A percentile compares a stretch with the other conserved stretches of the same genome.
Evolutionary conservation across 1,140 invertebrate species (phyloP).

Genomic region (Chironomus striatipennis): DNA sequence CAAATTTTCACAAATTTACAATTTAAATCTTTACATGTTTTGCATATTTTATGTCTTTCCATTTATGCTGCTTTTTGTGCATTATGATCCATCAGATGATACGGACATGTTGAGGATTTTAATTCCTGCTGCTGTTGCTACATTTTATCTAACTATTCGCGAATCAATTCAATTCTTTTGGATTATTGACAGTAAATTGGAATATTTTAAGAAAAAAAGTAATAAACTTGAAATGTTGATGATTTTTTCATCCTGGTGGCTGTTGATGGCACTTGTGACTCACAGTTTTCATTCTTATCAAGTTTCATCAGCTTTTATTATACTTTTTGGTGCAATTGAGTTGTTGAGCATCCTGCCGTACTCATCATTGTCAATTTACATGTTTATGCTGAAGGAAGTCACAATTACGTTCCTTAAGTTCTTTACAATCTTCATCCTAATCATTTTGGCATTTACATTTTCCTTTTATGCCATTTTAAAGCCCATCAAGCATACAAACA

Average conservation of each 20-base stretch:
- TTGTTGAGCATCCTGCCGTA: neutral
- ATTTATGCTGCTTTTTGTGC: neutral
- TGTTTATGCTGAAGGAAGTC: slow-evolving; percentile 3
- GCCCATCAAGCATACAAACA: neutral
- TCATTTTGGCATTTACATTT: neutral
- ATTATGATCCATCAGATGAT: neutral
- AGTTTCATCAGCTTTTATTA: slow-evolving; percentile 3
- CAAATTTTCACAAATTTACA: slow-evolving; percentile 9
- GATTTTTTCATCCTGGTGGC: neutral
- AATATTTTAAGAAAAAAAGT: slow-evolving; percentile 5
- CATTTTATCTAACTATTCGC: neutral
- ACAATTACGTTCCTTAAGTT: neutral
- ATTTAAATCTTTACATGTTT: slow-evolving; percentile 14
- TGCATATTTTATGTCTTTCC: neutral
- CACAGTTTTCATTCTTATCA: neutral
- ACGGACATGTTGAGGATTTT: neutral
- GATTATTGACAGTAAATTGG: neutral
- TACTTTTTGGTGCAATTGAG: slow-evolving; percentile 8
- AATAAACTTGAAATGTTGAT: neutral
- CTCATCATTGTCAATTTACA: slow-evolving; percentile 1
- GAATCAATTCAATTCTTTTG: slow-evolving; percentile 14
- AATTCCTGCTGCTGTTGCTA: neutral
- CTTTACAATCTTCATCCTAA: neutral
- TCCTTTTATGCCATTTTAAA: neutral
- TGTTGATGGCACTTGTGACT: neutral